phyloP scores from a whole-genome alignment of 2,797 vertebrate species.

The Prionace glauca region DNA sequence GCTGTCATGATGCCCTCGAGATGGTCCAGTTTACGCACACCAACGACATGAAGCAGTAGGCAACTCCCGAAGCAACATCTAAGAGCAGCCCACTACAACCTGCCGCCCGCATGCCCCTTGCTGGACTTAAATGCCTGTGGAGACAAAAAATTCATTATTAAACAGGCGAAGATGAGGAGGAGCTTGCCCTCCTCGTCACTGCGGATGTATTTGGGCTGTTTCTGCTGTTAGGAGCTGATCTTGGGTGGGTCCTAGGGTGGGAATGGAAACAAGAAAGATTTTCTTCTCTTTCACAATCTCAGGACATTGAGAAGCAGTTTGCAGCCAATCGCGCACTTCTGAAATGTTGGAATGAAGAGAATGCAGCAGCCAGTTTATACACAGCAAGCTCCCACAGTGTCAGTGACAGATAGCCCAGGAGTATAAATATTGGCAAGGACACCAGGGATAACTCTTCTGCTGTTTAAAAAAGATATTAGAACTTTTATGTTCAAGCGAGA shows the following conservation, averaged over 20 bases:
- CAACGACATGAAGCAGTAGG: too few species aligned
- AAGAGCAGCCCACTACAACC: too few species aligned
- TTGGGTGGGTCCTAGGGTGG: background rate
- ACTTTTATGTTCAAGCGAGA: background rate
- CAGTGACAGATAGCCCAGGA: background rate
- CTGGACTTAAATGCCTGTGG: too few species aligned
- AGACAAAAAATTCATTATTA: too few species aligned
- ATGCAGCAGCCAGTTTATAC: background rate
- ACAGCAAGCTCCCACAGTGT: background rate
- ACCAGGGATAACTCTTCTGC: background rate
- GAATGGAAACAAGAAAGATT: background rate
- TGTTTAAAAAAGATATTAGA: background rate
- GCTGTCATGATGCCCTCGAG: too few species aligned
- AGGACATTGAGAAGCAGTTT: background rate
- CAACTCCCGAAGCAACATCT: too few species aligned
- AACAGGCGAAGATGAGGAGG: too few species aligned
- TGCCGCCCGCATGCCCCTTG: too few species aligned
- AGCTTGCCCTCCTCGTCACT: background rate
- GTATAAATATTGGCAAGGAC: background rate
- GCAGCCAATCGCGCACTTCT: background rate
- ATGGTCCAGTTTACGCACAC: too few species aligned
- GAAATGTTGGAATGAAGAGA: background rate
- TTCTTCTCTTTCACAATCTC: background rate
- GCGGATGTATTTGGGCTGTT: background rate
- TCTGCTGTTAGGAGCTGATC: background rate